Percentiles rank a stretch among this genome's conserved stretches.
Evolutionary conservation across 2,888 invertebrate species (phyloP).

Genomic region (Athalia cordata): DNA sequence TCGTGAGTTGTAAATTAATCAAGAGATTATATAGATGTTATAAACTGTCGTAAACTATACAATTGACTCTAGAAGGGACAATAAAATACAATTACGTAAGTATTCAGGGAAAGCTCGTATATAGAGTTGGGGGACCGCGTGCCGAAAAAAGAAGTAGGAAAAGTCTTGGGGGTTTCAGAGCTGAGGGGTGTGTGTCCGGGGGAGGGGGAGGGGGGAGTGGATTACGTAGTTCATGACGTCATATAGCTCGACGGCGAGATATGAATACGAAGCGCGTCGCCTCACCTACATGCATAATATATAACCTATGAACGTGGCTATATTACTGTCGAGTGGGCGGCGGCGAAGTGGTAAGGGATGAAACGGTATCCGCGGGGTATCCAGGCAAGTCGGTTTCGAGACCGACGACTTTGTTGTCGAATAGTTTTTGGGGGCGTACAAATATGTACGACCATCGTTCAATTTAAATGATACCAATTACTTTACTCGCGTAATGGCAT

Average conservation of each 20-base stretch:
- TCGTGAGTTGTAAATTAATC: no score
- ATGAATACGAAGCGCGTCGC: slow-evolving; percentile 52
- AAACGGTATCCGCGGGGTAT: background rate
- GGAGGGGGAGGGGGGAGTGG: slow-evolving; percentile 49
- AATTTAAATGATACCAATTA: slow-evolving; percentile 33
- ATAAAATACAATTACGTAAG: slow-evolving; percentile 61
- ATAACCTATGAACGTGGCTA: slow-evolving; percentile 50
- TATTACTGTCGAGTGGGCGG: slow-evolving; percentile 52
- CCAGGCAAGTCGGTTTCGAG: slow-evolving; percentile 5
- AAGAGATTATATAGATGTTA: no score
- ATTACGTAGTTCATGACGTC: slow-evolving; percentile 63
- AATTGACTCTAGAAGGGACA: slow-evolving; percentile 27
- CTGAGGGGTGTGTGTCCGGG: background rate
- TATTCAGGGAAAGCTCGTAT: slow-evolving; percentile 47
- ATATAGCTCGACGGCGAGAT: slow-evolving; percentile 56
- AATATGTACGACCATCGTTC: background rate
- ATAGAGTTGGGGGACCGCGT: slow-evolving; percentile 15
- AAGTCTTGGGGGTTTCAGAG: slow-evolving; percentile 43
- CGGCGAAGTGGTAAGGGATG: background rate
- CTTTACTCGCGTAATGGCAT: slow-evolving; percentile 30
- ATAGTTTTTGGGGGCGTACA: background rate
- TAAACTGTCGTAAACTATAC: no score
- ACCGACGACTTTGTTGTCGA: slow-evolving; percentile 32
- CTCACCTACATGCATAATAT: slow-evolving; percentile 51
- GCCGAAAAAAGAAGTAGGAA: slow-evolving; percentile 36